A percentile compares a stretch with the other conserved stretches of the same genome.
These are phyloP conservation scores for Dromius quadrimaculatus DNA, from an alignment of 2,888 invertebrate species.

Conservation along the genomic window DNA sequence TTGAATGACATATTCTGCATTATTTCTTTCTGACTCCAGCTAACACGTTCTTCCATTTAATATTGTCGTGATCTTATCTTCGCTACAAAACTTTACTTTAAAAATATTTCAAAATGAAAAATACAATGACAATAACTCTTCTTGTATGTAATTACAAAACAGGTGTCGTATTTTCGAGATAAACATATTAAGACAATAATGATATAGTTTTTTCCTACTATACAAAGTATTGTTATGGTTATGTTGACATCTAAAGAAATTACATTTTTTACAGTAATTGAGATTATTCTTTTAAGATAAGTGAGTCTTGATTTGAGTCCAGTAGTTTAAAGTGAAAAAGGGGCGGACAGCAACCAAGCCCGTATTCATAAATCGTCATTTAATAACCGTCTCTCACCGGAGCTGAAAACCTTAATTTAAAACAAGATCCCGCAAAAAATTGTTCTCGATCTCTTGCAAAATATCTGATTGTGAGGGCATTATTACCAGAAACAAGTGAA, in stretches of 20 bases:
- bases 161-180: too few species aligned
- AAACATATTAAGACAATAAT: too few species aligned
- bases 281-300: conserved; percentile 5
- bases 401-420: conserved; percentile 24
- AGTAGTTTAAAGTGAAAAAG: conserved; percentile 11
- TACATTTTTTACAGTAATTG: conserved; percentile 19
- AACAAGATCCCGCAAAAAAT: conserved; percentile 14
- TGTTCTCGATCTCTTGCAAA: conserved; percentile 28
- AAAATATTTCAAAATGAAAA: too few species aligned
- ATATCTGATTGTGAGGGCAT: conserved; percentile 20
- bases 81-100: too few species aligned
- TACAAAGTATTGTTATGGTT: too few species aligned
- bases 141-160: too few species aligned
- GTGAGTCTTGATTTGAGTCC: neutral
- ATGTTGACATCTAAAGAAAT: conserved; percentile 13
- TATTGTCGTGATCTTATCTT: too few species aligned
- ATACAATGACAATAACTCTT: too few species aligned
- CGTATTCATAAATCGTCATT: conserved; percentile 34
- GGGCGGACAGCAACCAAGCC: conserved; percentile 3
- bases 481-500: conserved; percentile 42
- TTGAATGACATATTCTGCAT: too few species aligned
- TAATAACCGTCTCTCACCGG: conserved; percentile 18
- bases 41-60: too few species aligned
- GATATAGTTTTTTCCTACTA: too few species aligned
- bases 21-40: too few species aligned